Percentiles rank a stretch among this genome's conserved stretches.
Conservation (phyloP, 2,113 vertebrate genomes). For the Naja naja region DNA sequence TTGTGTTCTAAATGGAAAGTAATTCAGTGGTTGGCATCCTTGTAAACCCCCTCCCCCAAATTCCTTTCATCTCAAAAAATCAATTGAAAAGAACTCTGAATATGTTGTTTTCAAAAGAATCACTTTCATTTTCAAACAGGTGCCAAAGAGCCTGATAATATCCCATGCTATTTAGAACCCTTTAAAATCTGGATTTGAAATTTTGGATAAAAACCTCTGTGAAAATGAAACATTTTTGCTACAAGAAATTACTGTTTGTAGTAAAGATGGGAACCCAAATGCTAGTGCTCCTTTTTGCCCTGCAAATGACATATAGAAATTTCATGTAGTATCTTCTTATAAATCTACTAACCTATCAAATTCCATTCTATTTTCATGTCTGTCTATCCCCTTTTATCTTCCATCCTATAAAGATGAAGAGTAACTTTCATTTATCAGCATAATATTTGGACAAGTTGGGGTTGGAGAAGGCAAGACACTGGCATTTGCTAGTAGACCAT, state of each 20-base stretch:
- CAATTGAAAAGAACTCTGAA: not conserved
- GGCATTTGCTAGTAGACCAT: slow-evolving; percentile 26
- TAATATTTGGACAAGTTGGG: slow-evolving; percentile 15
- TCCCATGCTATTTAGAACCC: not conserved
- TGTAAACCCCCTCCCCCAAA: not conserved
- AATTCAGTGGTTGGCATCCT: not conserved
- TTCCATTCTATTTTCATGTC: not conserved
- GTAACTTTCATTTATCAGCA: slow-evolving; percentile 8
- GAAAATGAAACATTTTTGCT: not conserved
- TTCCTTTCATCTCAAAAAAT: not conserved
- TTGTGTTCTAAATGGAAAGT: not conserved
- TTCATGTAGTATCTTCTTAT: slow-evolving; percentile 35
- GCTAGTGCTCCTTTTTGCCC: not conserved
- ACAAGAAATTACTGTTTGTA: not conserved
- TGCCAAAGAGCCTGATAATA: not conserved
- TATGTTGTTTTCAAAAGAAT: not conserved
- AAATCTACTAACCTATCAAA: slow-evolving; percentile 47
- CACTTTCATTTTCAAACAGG: not conserved
- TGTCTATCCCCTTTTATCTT: not conserved
- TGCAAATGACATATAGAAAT: not conserved
- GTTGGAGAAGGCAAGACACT: not conserved
- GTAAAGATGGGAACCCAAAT: not conserved
- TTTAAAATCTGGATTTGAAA: not conserved
- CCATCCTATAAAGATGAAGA: slow-evolving; percentile 18
- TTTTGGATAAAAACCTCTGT: not conserved